These are phyloP conservation scores for Hippopotamyrus pictus DNA, from an alignment of 2,797 vertebrate genomes.

Conservation along the genomic window DNA sequence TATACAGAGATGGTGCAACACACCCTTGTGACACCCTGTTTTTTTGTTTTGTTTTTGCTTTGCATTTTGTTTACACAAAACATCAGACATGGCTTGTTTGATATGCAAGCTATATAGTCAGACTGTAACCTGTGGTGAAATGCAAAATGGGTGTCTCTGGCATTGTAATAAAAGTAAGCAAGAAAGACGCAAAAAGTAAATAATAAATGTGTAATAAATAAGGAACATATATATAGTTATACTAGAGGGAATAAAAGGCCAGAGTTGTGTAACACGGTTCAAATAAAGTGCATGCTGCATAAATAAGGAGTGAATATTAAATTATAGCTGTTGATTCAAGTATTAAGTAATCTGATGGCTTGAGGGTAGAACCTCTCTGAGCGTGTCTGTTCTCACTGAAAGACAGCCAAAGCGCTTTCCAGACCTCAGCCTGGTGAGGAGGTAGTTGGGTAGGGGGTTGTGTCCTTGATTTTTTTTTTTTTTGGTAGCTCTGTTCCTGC, in stretches of 20 bases:
- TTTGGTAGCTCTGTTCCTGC: background rate
- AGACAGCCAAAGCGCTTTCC: background rate
- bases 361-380: background rate
- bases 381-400: background rate
- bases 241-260: background rate
- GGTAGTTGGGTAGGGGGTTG: background rate
- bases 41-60: background rate
- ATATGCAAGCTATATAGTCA: background rate
- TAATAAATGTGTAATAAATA: background rate
- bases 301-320: background rate
- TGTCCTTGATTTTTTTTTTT: background rate
- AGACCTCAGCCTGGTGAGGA: background rate
- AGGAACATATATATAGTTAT: background rate
- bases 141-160: background rate
- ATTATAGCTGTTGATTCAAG: background rate
- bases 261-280: background rate
- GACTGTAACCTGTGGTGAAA: background rate
- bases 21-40: background rate
- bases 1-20: background rate
- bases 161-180: background rate
- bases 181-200: background rate
- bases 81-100: background rate
- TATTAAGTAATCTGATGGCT: background rate
- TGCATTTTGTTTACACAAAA: background rate
- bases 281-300: background rate